Base-by-base conservation (phyloP, 2,888 invertebrate genomes). In the Hirtodrosophila alboralis region DNA sequence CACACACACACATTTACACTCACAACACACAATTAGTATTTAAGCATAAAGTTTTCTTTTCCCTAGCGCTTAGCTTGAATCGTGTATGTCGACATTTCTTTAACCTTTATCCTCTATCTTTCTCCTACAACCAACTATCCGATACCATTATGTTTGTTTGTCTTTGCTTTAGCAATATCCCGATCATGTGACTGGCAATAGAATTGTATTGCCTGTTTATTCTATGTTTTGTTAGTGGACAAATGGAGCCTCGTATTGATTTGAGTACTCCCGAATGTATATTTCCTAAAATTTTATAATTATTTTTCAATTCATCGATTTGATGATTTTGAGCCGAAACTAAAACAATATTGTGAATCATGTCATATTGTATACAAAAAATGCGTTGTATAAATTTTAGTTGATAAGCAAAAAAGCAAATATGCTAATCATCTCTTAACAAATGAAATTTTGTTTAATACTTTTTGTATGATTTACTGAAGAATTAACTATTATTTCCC, bases 1-100 rank as follows among this genome's bases (percentile, higher is more conserved):
- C 58, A 75, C 60, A 68, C 53, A 49, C 58, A 67, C 57, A 49
- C n/a, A n/a, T n/a, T n/a, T 28, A 56, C 38, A 56, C 49, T 37
- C 41, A 53, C 4, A 53, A 58, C 28, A 70, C 14, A 61, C 56
- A 73, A 69, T 73, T 87, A 83, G 67, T 40, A 13, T 48, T 61
- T 77, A 84, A 79, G 65, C 45, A 62, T 58, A 75, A 68, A 74
- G 70, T 84, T 81, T 64, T 81, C 74, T 63, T 74, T 79, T 75
- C 59, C 59, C 52, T 81, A 81, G 64, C 37, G 13, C 48, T 63
- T 84, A 81, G 74, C 81, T 66, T 58, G 26, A 66, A 58, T 36
- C 65, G 59, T 76, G 66, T 75, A 56, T 84, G 75, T 84, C 76
- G n/a, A n/a, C n/a, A n/a, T 71, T 65, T 56, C 44, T 51, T 61